A percentile compares a stretch with the other conserved stretches of the same genome.
phyloP scores from a whole-genome alignment of 2,888 invertebrate genomes.

The Caenorhabditis sp. region DNA sequence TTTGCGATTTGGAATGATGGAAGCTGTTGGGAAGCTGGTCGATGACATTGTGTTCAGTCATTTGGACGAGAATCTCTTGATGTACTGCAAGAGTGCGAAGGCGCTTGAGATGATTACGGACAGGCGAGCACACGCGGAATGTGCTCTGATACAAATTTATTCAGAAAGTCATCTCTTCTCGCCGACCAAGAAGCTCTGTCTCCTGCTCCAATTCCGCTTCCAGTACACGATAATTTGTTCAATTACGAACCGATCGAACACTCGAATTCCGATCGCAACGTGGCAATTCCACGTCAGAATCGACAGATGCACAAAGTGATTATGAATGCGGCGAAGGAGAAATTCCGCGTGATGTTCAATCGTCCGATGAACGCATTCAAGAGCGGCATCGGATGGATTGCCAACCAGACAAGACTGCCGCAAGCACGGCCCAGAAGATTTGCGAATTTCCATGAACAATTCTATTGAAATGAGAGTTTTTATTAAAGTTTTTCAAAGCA shows the following conservation, averaged over 20 bases:
- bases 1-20: conserved; percentile 12
- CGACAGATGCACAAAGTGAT: conserved; percentile 18
- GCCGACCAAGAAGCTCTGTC: background rate
- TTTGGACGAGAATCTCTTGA: conserved; percentile 5
- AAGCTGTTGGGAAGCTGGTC: conserved; percentile 34
- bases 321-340: conserved; percentile 20
- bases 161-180: background rate
- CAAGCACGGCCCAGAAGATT: background rate
- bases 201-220: too few species aligned
- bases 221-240: too few species aligned
- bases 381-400: conserved; percentile 23
- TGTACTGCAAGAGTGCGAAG: conserved; percentile 19
- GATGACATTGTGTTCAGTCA: conserved; percentile 34
- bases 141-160: too few species aligned
- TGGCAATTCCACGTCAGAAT: background rate
- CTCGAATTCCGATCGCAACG: background rate
- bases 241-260: background rate
- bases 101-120: conserved; percentile 19
- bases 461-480: too few species aligned
- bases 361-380: conserved; percentile 18
- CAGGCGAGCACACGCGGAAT: too few species aligned
- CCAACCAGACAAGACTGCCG: background rate
- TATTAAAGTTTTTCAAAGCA: too few species aligned
- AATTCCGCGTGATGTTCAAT: conserved; percentile 11
- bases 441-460: background rate